A percentile compares a stretch with the other conserved stretches of the same genome.
Evolutionary conservation across 2,888 invertebrate genomes (phyloP).

Genomic region (Cephus sareptanus): DNA sequence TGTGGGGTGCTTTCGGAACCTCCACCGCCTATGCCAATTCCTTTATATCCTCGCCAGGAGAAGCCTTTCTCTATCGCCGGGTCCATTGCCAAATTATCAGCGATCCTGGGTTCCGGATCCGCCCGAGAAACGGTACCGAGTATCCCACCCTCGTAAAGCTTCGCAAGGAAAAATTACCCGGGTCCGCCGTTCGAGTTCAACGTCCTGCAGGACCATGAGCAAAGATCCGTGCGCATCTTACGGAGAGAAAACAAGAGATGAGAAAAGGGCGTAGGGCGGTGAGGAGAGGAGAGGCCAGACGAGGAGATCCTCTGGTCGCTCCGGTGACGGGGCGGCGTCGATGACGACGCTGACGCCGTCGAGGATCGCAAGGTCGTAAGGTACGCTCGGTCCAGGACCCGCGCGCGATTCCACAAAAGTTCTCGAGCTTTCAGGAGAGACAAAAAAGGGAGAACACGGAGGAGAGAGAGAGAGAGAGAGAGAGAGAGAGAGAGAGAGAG

Average conservation of each 20-base stretch:
- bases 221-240: neutral
- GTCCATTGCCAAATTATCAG: too few species aligned
- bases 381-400: neutral
- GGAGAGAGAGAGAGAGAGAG: constrained; percentile 9
- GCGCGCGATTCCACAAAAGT: neutral
- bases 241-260: constrained; percentile 14
- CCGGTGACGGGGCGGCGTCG: constrained; percentile 16
- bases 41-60: neutral
- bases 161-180: neutral
- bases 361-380: neutral
- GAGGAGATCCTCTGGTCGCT: neutral
- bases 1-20: constrained; percentile 1
- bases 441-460: constrained; percentile 6
- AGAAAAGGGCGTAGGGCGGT: constrained; percentile 18
- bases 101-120: neutral
- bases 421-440: constrained; percentile 5
- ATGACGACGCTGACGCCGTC: constrained; percentile 24
- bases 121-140: neutral
- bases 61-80: neutral
- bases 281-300: neutral
- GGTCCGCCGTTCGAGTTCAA: neutral
- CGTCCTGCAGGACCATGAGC: neutral
- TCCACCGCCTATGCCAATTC: neutral
- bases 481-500: constrained; percentile 14
- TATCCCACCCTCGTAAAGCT: neutral